Evolutionary conservation across 1,140 invertebrate species (phyloP).

Genomic region (Drosophila equinoxialis): DNA sequence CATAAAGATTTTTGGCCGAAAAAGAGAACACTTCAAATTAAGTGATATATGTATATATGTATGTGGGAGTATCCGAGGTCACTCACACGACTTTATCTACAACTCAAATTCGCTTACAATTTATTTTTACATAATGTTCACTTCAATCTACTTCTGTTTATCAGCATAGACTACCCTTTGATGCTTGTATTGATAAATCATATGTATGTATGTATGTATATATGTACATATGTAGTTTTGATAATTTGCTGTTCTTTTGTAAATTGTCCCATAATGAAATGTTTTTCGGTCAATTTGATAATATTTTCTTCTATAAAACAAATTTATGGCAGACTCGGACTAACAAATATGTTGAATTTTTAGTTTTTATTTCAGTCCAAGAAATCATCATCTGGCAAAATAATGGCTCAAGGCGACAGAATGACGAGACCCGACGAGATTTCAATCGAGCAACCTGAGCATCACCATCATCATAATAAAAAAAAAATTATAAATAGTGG

Average conservation of each 20-base stretch:
- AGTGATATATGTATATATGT: too few relatives aligned
- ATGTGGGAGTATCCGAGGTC: too few relatives aligned
- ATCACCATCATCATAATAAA: background rate
- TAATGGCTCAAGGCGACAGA: slow-evolving; percentile 35
- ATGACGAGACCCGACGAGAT: slow-evolving; percentile 43
- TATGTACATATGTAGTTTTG: slow-evolving; percentile 7
- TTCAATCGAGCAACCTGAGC: background rate
- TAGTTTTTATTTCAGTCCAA: slow-evolving; percentile 39
- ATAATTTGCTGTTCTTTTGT: slow-evolving; percentile 52
- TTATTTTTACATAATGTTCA: too few relatives aligned
- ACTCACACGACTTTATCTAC: too few relatives aligned
- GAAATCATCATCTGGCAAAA: slow-evolving; percentile 65
- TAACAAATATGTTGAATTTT: slow-evolving; percentile 68
- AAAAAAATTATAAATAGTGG: slow-evolving; percentile 69
- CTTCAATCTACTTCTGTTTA: too few relatives aligned
- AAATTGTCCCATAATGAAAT: slow-evolving; percentile 72
- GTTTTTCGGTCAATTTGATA: slow-evolving; percentile 79
- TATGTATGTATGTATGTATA: too few relatives aligned
- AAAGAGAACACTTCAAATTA: too few relatives aligned
- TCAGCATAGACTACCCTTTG: too few relatives aligned
- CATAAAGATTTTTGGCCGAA: too few relatives aligned
- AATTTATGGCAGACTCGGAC: slow-evolving; percentile 71
- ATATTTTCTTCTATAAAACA: slow-evolving; percentile 73
- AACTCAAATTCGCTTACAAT: too few relatives aligned
- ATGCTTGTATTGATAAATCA: background rate